Percentiles rank a stretch among this genome's conserved stretches.
Conservation (phyloP, 2,888 invertebrate species). For the Cremastinae sp. region DNA sequence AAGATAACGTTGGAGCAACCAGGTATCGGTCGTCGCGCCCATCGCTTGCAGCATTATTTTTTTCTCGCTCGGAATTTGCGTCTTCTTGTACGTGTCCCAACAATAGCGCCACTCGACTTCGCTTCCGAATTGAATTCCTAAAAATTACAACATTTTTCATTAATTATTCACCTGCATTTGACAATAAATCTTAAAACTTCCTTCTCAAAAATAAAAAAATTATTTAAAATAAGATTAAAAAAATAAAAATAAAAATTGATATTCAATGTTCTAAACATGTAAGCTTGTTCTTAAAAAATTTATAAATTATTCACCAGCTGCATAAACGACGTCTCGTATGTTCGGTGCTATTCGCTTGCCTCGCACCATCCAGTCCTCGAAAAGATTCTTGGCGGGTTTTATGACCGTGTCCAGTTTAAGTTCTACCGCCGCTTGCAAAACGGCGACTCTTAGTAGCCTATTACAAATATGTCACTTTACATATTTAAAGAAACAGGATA, state of each 20-base stretch:
- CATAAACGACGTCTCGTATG: slow-evolving; percentile 87
- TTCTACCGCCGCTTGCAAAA: slow-evolving; percentile 87
- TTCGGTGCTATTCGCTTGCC: slow-evolving; percentile 87
- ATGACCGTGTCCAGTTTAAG: slow-evolving; percentile 87
- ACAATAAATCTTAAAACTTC: too few species aligned
- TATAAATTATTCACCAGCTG: slow-evolving; percentile 79
- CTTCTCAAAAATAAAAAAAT: too few species aligned
- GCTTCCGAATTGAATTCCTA: slow-evolving; percentile 87
- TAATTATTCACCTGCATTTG: too few species aligned
- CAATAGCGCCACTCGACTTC: slow-evolving; percentile 89
- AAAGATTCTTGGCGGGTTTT: slow-evolving; percentile 85
- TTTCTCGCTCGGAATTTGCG: slow-evolving; percentile 87
- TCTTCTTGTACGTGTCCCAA: slow-evolving; percentile 87
- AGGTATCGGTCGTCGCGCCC: slow-evolving; percentile 88
- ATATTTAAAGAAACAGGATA: not conserved
- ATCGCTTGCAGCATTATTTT: slow-evolving; percentile 87
- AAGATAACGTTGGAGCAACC: slow-evolving; percentile 91
- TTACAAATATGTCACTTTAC: slow-evolving; percentile 49
- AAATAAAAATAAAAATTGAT: not conserved
- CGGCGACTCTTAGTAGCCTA: slow-evolving; percentile 87
- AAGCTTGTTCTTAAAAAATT: too few species aligned
- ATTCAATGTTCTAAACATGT: not conserved
- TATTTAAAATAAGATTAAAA: not conserved
- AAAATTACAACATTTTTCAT: slow-evolving; percentile 57
- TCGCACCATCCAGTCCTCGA: slow-evolving; percentile 87